phyloP scores from a whole-genome alignment of 2,113 vertebrate genomes.

The Oncorhynchus gorbuscha region DNA sequence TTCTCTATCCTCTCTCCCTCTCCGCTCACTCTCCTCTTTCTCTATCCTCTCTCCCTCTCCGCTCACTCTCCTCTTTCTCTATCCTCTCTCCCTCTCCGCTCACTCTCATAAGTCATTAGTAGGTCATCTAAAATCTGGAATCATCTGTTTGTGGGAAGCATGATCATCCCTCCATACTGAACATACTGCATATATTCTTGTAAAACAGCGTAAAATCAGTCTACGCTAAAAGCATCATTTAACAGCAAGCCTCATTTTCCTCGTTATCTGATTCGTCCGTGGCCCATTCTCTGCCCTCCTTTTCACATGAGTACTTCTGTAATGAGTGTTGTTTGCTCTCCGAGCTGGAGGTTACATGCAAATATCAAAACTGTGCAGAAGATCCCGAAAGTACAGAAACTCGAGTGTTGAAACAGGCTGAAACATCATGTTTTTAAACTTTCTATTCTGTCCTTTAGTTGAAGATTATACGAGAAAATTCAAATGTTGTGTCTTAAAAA shows the following conservation, averaged over 20 bases:
- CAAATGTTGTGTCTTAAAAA: no score
- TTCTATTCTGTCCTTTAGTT: no score
- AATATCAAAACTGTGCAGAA: not conserved
- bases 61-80: not conserved
- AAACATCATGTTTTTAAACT: not conserved
- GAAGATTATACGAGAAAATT: no score
- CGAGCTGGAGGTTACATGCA: not conserved
- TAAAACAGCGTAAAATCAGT: not conserved
- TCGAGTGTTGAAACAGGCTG: not conserved
- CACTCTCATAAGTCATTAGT: not conserved
- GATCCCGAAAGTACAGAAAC: not conserved
- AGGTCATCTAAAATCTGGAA: not conserved
- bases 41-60: not conserved
- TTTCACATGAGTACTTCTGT: constrained; percentile 7
- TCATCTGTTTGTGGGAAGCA: not conserved
- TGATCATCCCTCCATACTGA: not conserved
- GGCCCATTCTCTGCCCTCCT: not conserved
- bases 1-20: not conserved
- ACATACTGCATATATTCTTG: not conserved
- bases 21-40: not conserved
- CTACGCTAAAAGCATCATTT: not conserved
- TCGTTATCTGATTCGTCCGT: not conserved
- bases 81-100: not conserved
- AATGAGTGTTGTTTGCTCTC: not conserved
- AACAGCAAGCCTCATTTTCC: not conserved